Evolutionary conservation across 2,888 invertebrate species (phyloP), one percentile per base, ranked within the genome.

Genomic region (Erebia aethiops): DNA sequence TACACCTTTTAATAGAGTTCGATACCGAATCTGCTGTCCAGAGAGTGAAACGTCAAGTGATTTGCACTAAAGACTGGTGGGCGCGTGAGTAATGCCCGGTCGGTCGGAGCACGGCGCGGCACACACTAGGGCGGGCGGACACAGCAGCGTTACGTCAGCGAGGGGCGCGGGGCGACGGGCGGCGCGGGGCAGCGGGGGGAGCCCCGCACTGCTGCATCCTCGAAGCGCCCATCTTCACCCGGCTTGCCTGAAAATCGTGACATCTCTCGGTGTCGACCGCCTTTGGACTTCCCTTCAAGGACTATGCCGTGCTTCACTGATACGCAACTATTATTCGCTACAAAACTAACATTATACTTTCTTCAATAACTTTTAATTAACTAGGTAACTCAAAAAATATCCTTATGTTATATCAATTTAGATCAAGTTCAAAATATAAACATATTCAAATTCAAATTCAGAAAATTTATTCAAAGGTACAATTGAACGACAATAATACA

Each of bases 61-160:
- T 91, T 88, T 87, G 85, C 88, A 91, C 89, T 88, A 86, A 80
- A 83, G 83, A 85, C 81, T 85, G 83, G 78, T 84, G 87, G 84
- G 88, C 89, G 84, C 89, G 88, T 79, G 74, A 81, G 79, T 77
- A 78, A 77, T 76, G 87, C 88, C 85, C 88, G 83, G 86, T 86
- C 84, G 84, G 85, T 87, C 84, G 86, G 85, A 88, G 87, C 91
- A 89, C 90, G 92, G 89, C 92, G 90, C 90, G 90, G 87, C 87
- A 87, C 90, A 88, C 90, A 92, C 92, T 92, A 90, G 91, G 91
- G 91, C 89, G 90, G 91, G 90, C 88, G 86, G 86, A 84, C 88
- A 86, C 90, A 89, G 89, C 88, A 89, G 84, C 88, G 90, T 93
- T 93, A 92, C 91, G 94, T 92, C 91, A 93, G 91, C 88, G 88